Evolutionary conservation across 2,113 vertebrate genomes (phyloP), one percentile per base, ranked within the genome.

Genomic region (Varanus salvator): DNA sequence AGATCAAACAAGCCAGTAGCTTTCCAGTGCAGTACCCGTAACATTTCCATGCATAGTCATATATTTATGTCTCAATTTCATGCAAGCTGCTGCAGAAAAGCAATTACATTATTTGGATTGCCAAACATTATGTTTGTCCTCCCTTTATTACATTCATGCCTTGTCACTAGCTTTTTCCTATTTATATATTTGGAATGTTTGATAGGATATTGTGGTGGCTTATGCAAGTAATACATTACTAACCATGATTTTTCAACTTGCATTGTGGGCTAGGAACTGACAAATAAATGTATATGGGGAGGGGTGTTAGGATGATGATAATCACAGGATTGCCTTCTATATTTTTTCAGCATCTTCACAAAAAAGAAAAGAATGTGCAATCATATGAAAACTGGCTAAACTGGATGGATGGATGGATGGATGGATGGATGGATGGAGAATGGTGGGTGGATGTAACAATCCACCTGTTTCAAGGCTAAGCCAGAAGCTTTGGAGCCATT

Each of bases 1-100:
- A 38, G 80, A 52, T 44, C 31, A 66, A 44, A 60, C 60, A 68
- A 44, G 8, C 6, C 9, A 27, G n/a, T 38, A 14, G 50, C 31
- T 64, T 82, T 23, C 38, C 19, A 64, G 8, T 82, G 54, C 31
- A 80, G 25, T 81, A 31, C 12, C 14, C n/a, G 14, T n/a, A 84
- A 34, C 34, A 38, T 34, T 68, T 66, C 27, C 81, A 84, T 25
- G 9, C 34, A 15, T 3, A 84, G 60, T 64, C 54, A 64, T 83
- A 83, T 64, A 83, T 83, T 38, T 83, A 66, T 83, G 52, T 83
- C 80, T 83, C n/a, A 66, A 38, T 83, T 83, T 83, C 31, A 83
- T 83, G 54, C 2, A n/a, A 60, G 54, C 54, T 57, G 34, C n/a
- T 64, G 80, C 54, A 83, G 78, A 81, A 81, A 83, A 83, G 19